phyloP scores from a whole-genome alignment of 2,113 vertebrate genomes.

The Cariama cristata region DNA sequence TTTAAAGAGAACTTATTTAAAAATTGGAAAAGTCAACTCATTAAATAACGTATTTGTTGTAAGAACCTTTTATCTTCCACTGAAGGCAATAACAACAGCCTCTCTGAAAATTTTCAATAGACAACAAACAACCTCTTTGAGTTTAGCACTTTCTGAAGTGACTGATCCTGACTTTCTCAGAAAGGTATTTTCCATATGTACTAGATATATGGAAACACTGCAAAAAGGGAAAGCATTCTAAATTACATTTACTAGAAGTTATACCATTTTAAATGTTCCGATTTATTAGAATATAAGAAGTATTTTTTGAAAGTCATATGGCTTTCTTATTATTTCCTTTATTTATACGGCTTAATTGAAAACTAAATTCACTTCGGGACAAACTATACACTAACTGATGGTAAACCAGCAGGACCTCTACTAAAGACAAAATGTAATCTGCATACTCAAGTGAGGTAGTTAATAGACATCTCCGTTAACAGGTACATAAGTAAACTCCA shows the following conservation, averaged over 20 bases:
- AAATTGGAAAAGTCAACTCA: constrained; percentile 36
- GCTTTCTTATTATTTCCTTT: neutral
- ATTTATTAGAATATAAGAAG: neutral
- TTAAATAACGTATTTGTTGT: constrained; percentile 19
- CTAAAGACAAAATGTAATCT: neutral
- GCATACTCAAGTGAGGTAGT: neutral
- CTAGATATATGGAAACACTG: neutral
- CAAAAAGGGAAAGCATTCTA: neutral
- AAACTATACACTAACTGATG: neutral
- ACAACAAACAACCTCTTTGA: constrained; percentile 42
- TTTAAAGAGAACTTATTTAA: constrained; percentile 30
- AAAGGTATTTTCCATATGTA: neutral
- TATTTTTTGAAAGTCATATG: neutral
- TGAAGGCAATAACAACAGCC: constrained; percentile 5
- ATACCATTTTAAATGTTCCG: neutral
- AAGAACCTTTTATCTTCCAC: constrained; percentile 47
- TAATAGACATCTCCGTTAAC: neutral
- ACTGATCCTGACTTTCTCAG: neutral
- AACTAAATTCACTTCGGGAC: neutral
- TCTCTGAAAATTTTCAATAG: constrained; percentile 17
- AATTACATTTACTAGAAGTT: neutral
- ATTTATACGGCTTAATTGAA: neutral
- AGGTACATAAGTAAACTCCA: neutral
- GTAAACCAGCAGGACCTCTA: neutral
- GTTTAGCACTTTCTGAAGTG: constrained; percentile 15